Evolutionary conservation across 2,888 invertebrate genomes (phyloP), one percentile per base, ranked within the genome.

Genomic region (Melieria crassipennis): DNA sequence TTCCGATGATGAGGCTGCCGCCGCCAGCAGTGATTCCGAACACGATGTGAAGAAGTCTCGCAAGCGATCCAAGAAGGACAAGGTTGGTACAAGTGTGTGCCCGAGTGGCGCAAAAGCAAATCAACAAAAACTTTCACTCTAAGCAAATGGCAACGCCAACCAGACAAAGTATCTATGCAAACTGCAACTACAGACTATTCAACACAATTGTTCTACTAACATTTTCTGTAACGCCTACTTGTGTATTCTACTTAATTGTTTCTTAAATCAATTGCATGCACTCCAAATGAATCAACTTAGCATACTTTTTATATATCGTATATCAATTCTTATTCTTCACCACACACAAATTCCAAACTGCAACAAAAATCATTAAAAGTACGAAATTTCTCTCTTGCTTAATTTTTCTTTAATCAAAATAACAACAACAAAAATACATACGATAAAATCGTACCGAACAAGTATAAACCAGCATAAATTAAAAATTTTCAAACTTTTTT

Each of bases 51-150:
- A 81, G 77, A 86, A 82, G 70, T 81, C 79, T 62, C 81, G 83
- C 71, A 87, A 86, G 78, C 85, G 84, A 76, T 80, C 83, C 55
- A 86, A 85, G 77, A 87, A 86, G 77, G 85, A 86, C 58, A 86
- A 87, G 83, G 87, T 87, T 78, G 81, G 76, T 75, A 65, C 11
- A 60, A 42, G 30, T 3, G 30, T 30, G 30, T 30, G 30, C 30
- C 30, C 30, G 30, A 30, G 30, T 30, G 30, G 30, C 30, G 30
- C 30, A 30, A 30, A 30, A 2, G 2, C 1, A 30, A 30, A 4
- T 30, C 7, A 30, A 4, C 43, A 42, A 60, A 10, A 16, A 11
- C 11, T n/a, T 48, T n/a, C 42, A 43, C 3, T 30, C 2, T 30
- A 30, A 30, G 30, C 30, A 30, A 30, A 30, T 30, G 30, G 30